phyloP scores from a whole-genome alignment of 1,140 invertebrate species.

The Hypothenemus hampei region DNA sequence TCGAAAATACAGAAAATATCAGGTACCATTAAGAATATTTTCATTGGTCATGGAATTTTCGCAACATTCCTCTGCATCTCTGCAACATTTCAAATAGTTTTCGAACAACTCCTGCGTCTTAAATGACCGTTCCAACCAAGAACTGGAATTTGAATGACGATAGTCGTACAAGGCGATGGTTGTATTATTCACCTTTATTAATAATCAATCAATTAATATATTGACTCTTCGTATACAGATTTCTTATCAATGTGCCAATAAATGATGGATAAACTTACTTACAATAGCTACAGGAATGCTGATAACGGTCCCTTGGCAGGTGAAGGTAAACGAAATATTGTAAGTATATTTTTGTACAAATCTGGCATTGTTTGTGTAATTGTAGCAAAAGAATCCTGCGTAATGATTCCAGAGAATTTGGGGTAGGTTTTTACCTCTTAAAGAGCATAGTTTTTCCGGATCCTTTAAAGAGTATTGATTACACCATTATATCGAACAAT shows the following conservation, averaged over 20 bases:
- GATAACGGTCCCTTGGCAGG: neutral
- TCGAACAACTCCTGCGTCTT: constrained; percentile 25
- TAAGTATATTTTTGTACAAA: constrained; percentile 21
- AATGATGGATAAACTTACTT: too few species aligned
- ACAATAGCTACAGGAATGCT: constrained; percentile 16
- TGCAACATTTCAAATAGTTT: constrained; percentile 31
- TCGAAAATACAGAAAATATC: neutral
- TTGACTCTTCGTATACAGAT: neutral
- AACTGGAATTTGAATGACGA: constrained; percentile 15
- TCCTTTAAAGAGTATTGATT: constrained; percentile 3
- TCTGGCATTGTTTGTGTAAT: constrained; percentile 26
- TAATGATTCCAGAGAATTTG: constrained; percentile 23
- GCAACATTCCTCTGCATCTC: constrained; percentile 34
- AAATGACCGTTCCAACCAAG: constrained; percentile 26
- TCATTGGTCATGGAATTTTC: constrained; percentile 26
- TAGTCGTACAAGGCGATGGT: constrained; percentile 30
- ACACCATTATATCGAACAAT: neutral
- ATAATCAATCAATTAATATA: neutral
- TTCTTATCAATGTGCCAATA: too few species aligned
- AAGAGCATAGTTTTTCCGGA: constrained; percentile 5
- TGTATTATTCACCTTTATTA: constrained; percentile 21
- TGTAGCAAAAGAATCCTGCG: constrained; percentile 31
- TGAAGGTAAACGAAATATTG: neutral
- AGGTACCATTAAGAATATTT: constrained; percentile 28
- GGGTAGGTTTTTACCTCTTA: neutral